Percentiles rank a stretch among this genome's conserved stretches.
phyloP scores from a whole-genome alignment of 1,140 invertebrate species.

The Amyelois transitella region DNA sequence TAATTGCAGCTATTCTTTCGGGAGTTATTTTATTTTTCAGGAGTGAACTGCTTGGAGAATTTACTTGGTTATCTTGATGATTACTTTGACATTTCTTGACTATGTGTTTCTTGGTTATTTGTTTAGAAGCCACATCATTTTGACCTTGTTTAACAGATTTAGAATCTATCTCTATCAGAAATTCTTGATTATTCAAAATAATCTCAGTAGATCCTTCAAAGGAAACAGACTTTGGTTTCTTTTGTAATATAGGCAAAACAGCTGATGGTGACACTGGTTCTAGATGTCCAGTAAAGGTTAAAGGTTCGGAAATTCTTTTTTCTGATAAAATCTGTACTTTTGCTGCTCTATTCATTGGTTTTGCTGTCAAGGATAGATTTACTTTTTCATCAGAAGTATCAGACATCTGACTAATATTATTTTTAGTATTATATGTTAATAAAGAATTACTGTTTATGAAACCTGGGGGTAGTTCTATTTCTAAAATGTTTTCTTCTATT shows the following conservation, averaged over 20 bases:
- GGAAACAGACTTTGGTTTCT: no score
- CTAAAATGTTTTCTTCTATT: neutral
- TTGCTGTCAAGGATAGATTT: neutral
- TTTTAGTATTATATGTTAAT: neutral
- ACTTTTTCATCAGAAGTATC: neutral
- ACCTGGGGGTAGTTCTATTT: neutral
- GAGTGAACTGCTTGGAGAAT: conserved; percentile 11
- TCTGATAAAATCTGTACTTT: conserved; percentile 13
- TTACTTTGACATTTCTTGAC: neutral
- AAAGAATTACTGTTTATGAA: neutral
- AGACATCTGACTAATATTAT: neutral
- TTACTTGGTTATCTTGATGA: neutral
- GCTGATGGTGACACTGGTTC: conserved; percentile 36
- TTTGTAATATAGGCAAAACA: conserved; percentile 18
- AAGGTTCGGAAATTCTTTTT: conserved; percentile 6
- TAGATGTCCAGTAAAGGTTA: conserved; percentile 22
- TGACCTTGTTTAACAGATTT: neutral
- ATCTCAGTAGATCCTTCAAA: neutral
- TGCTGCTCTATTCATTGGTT: neutral
- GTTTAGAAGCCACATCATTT: neutral
- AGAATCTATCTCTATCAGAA: neutral
- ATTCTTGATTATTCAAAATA: neutral
- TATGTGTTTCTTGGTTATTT: neutral
- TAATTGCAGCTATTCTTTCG: conserved; percentile 50
- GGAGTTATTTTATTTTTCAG: conserved; percentile 40